Conservation (phyloP, 2,797 vertebrate species). For the Hirundo rustica region DNA sequence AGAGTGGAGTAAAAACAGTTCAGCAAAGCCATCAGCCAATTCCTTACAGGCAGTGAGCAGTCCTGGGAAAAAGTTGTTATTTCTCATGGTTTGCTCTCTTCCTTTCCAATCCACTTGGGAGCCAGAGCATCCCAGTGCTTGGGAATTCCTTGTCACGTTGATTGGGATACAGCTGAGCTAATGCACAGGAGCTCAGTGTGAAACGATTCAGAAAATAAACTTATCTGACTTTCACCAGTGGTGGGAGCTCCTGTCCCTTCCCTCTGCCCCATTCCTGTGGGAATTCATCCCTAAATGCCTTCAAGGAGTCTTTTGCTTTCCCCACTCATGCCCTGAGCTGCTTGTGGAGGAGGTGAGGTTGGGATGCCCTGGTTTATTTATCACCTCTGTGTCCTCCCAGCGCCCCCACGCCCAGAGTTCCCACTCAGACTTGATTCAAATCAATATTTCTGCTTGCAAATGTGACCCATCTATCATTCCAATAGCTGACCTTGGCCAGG, state of each 20-base stretch:
- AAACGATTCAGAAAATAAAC: background rate
- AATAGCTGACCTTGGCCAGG: background rate
- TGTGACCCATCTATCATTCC: background rate
- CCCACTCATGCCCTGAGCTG: background rate
- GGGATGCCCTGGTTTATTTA: background rate
- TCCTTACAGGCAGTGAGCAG: background rate
- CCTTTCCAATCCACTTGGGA: background rate
- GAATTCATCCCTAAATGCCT: background rate
- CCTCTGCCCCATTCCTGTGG: background rate
- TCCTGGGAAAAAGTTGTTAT: background rate
- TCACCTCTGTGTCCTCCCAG: background rate
- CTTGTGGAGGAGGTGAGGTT: background rate
- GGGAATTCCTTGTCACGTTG: background rate
- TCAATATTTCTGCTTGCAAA: background rate
- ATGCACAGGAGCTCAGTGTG: rapidly evolving
- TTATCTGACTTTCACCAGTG: background rate
- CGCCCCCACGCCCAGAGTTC: background rate
- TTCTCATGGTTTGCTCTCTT: background rate
- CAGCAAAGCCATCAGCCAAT: background rate
- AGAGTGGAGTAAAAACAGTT: background rate
- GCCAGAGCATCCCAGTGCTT: background rate
- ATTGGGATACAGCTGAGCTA: background rate
- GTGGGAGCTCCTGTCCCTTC: background rate
- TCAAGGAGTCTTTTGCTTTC: background rate
- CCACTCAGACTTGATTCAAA: background rate